phyloP scores from a whole-genome alignment of 2,113 vertebrate genomes.

The Felis chaus region DNA sequence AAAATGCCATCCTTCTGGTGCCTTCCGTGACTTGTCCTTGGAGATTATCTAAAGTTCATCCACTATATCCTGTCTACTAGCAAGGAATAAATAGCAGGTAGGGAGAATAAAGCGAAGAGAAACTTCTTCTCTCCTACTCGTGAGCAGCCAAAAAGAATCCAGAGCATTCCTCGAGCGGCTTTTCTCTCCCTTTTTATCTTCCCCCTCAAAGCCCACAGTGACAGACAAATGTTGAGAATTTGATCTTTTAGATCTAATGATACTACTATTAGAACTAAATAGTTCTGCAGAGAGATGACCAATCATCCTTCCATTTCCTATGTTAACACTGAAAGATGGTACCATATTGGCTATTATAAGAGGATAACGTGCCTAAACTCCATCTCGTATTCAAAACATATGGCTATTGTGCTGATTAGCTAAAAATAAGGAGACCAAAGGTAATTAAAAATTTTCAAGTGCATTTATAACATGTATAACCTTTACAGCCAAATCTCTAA shows the following conservation, averaged over 20 bases:
- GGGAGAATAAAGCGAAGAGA: neutral
- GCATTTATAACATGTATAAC: neutral
- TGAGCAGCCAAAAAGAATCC: neutral
- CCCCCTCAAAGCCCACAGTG: neutral
- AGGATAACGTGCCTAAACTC: neutral
- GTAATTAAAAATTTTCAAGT: slow-evolving; percentile 8
- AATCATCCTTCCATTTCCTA: neutral
- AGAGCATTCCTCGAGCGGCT: neutral
- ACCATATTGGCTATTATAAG: neutral
- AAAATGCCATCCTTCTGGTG: neutral
- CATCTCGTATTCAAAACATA: neutral
- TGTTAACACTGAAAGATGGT: neutral
- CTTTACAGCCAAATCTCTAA: neutral
- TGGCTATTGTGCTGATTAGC: neutral
- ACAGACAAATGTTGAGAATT: neutral
- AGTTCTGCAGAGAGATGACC: neutral
- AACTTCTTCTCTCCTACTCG: neutral
- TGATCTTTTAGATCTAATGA: neutral
- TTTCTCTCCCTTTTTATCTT: neutral
- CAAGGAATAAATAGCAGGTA: neutral
- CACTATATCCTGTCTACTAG: neutral
- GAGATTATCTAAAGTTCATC: neutral
- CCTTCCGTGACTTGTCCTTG: slow-evolving; percentile 14
- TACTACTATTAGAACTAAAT: neutral
- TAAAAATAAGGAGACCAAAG: neutral